Base-by-base conservation (phyloP, 2,888 invertebrate species). In the Heteromyza rotundicornis region DNA sequence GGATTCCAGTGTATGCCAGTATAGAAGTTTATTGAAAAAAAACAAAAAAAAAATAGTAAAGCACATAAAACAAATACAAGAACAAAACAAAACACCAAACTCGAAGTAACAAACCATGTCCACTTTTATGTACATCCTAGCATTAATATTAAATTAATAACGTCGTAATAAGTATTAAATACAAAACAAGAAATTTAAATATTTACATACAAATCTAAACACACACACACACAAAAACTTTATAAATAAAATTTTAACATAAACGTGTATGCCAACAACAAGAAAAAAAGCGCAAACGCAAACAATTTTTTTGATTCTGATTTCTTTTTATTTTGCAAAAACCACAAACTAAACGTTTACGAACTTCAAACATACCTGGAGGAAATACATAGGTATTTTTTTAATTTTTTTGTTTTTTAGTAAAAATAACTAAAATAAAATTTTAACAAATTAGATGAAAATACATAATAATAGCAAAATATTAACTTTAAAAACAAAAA, bases 31-130 rank as follows among this genome's bases (percentile, higher is more conserved):
- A n/a, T n/a, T n/a, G n/a, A n/a, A n/a, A n/a, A n/a, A n/a, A n/a
- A n/a, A 27, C 27, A 27, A 27, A 27, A 27, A 27, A 27, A 27
- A 40, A 40, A 40, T 10, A 40, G 14, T n/a, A 40, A 40, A 40
- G 40, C 14, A 40, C 40, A 40, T n/a, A n/a, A n/a, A 40, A 40
- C 40, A n/a, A 40, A n/a, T n/a, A n/a, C n/a, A n/a, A n/a, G n/a
- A n/a, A n/a, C n/a, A n/a, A n/a, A n/a, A n/a, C n/a, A n/a, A 40
- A 40, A 40, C 40, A 40, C 40, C 40, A 40, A 40, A 40, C n/a
- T 40, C 10, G n/a, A 40, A 40, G 40, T 3, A 40, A 40, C 40
- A 40, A 40, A n/a, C 40, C 40, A n/a, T 40, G 40, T n/a, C 40
- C 40, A 40, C 40, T 40, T 40, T 40, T 40, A n/a, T n/a, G n/a